phyloP scores from a whole-genome alignment of 2,113 vertebrate genomes.

The Hiodon alosoides region DNA sequence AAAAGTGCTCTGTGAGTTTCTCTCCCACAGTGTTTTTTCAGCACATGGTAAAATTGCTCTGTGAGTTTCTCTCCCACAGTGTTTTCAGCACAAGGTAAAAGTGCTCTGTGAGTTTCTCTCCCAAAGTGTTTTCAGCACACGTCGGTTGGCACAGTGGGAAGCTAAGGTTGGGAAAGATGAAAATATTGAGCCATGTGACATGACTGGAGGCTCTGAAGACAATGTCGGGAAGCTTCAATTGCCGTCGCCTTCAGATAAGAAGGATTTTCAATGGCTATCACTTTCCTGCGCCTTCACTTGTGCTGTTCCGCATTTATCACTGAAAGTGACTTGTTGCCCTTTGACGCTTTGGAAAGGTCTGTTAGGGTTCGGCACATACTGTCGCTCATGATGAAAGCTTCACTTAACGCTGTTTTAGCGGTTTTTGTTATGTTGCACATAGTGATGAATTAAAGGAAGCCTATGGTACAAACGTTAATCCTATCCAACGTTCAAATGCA shows the following conservation, averaged over 20 bases:
- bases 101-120: too few relatives aligned
- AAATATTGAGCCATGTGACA: neutral
- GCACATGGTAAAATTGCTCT: too few relatives aligned
- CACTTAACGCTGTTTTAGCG: slow-evolving; percentile 21
- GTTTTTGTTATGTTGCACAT: slow-evolving; percentile 32
- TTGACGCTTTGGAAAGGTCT: slow-evolving; percentile 12
- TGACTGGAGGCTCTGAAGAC: neutral
- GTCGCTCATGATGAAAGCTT: slow-evolving; percentile 39
- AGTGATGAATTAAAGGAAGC: slow-evolving; percentile 47
- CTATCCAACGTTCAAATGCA: neutral
- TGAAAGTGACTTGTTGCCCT: slow-evolving; percentile 36
- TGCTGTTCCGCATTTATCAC: slow-evolving; percentile 22
- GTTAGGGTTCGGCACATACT: too few relatives aligned
- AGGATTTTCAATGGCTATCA: slow-evolving; percentile 24
- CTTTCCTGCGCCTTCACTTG: neutral
- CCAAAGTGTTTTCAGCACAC: too few relatives aligned
- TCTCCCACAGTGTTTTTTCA: too few relatives aligned
- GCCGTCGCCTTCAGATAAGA: slow-evolving; percentile 28
- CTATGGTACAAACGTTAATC: slow-evolving; percentile 19
- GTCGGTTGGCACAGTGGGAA: neutral
- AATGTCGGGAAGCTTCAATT: slow-evolving; percentile 6
- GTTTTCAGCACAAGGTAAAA: too few relatives aligned
- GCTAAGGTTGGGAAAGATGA: neutral
- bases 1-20: too few relatives aligned
- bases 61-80: too few relatives aligned